A percentile compares a stretch with the other conserved stretches of the same genome.
Conservation (phyloP, 92 coral and sea anemone genomes). For the Diadumene lineata region DNA sequence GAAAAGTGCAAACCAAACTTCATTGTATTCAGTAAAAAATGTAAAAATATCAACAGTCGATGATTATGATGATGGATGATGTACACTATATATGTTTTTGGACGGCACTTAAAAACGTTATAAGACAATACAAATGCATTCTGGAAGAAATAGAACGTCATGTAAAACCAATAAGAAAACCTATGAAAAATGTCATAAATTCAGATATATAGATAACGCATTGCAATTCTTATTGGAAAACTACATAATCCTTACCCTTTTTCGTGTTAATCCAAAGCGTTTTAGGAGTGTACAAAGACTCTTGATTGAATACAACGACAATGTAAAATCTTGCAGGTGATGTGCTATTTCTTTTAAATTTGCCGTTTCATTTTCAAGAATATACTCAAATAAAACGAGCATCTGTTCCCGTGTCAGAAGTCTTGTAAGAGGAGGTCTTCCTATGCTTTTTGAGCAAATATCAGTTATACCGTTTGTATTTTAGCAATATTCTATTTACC, state of each 20-base stretch:
- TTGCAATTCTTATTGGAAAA: neutral
- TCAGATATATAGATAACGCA: neutral
- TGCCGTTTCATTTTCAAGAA: slow-evolving; percentile 21
- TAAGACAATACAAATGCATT: no score
- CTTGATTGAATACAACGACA: slow-evolving; percentile 7
- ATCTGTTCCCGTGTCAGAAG: slow-evolving; percentile 45
- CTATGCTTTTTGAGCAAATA: slow-evolving; percentile 32
- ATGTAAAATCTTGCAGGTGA: slow-evolving; percentile 21
- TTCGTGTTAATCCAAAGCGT: slow-evolving; percentile 21
- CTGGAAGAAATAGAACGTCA: no score
- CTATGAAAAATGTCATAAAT: neutral
- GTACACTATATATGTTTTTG: neutral
- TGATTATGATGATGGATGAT: neutral
- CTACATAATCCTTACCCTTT: slow-evolving; percentile 5
- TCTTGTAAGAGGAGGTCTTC: slow-evolving; percentile 43
- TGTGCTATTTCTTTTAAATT: slow-evolving; percentile 25
- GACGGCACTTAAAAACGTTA: no score
- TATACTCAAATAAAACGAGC: slow-evolving; percentile 33
- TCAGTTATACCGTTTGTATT: slow-evolving; percentile 22
- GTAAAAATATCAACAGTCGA: neutral
- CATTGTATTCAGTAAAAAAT: neutral
- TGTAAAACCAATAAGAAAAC: no score
- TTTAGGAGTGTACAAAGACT: slow-evolving; percentile 23
- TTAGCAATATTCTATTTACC: slow-evolving; percentile 11
- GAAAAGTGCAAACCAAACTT: neutral